Evolutionary conservation across 2,888 invertebrate species (phyloP), one percentile per base, ranked within the genome.

Genomic region (Neoaliturus tenellus): DNA sequence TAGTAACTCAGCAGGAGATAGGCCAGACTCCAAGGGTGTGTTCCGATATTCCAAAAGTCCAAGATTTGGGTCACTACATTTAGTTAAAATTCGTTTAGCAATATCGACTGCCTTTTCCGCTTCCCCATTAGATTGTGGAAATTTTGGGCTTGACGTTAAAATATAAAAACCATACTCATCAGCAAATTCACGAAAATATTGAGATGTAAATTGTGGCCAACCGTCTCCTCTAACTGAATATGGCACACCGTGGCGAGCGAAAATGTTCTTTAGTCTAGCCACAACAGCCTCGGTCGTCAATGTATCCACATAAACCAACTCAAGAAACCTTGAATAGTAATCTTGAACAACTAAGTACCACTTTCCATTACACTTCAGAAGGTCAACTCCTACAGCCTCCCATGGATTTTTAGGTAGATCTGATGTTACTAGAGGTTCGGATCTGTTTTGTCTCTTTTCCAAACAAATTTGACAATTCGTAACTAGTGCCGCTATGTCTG

Each of bases 171-270:
- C 51, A 51, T 23, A 51, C n/a, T 51, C 51, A 2, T 2, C 5
- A 6, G 25, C 17, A 31, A 81, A 81, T 1, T 69, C 0, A 23
- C 81, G 23, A 80, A 81, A 81, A 0, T 39, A 2, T 17, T 28
- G 0, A 1, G 73, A 75, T 25, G 82, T 81, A 12, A 81, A 81
- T 10, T 81, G 71, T 28, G 71, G 81, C 12, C 81, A 80, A 12
- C 71, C 71, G 33, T 81, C 28, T 28, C 28, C 5, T 4, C 51
- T 8, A 48, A 48, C 48, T 48, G 4, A 33, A 3, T 81, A 23
- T 3, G 39, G 12, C 2, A 28, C 14, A 6, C 73, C 73, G n/a
- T 73, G 73, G 3, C 73, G 73, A 33, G 73, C 73, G n/a, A 73
- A 35, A 10, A 41, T n/a, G 35, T 48, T 48, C 17, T 48, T 48